Percentiles rank a stretch among this genome's conserved stretches.
These are phyloP conservation scores for Pristionchus mayeri DNA, from an alignment of 2,888 invertebrate species.

Conservation along the genomic window DNA sequence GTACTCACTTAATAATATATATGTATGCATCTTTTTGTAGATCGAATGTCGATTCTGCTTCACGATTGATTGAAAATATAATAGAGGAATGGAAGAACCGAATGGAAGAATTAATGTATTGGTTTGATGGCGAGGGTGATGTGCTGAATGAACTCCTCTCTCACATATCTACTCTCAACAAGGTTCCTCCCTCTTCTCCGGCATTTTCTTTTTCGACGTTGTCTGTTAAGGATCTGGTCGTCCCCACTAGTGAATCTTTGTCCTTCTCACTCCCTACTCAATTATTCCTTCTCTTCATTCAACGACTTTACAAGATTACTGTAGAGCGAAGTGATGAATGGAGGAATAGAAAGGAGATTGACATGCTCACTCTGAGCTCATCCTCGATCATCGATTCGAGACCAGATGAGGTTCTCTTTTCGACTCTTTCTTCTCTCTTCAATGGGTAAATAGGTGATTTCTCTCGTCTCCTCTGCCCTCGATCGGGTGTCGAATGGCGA, in stretches of 20 bases:
- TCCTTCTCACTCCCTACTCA: neutral
- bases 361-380: neutral
- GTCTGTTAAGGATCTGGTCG: neutral
- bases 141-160: neutral
- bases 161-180: neutral
- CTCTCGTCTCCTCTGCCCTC: neutral
- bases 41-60: neutral
- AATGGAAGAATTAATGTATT: neutral
- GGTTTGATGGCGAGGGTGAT: slow-evolving; percentile 43
- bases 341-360: neutral
- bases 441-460: no score
- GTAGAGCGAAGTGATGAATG: neutral
- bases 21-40: neutral
- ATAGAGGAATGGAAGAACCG: neutral
- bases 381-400: neutral
- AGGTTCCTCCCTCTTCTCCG: neutral
- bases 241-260: neutral
- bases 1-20: no score
- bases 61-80: neutral
- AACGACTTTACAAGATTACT: slow-evolving; percentile 51
- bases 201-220: neutral
- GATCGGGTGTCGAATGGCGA: neutral
- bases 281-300: slow-evolving; percentile 49
- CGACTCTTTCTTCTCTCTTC: neutral
- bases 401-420: neutral